Evolutionary conservation across 1,140 invertebrate species (phyloP).

Genomic region (Rhagoletis pomonella): DNA sequence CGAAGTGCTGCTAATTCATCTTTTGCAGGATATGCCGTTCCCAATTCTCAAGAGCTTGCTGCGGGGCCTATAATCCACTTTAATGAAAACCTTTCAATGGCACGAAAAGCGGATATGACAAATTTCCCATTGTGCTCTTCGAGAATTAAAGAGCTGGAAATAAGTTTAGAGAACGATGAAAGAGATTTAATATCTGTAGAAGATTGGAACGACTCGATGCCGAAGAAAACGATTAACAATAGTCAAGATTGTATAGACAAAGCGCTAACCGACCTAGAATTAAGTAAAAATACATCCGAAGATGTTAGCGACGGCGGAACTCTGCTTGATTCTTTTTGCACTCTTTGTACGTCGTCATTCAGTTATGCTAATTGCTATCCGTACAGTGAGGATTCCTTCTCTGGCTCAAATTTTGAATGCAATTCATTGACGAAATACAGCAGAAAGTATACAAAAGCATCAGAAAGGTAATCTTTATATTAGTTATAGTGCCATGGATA

Average conservation of each 20-base stretch:
- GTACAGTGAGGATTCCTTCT: conserved; percentile 69
- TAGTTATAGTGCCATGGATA: too few species aligned
- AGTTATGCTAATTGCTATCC: conserved; percentile 72
- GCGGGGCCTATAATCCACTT: conserved; percentile 68
- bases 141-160: conserved; percentile 62
- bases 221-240: not conserved
- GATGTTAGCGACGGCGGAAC: conserved; percentile 60
- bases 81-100: conserved; percentile 73
- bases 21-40: too few species aligned
- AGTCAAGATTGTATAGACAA: conserved; percentile 14
- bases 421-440: conserved; percentile 55
- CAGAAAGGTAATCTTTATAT: conserved; percentile 28
- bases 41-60: not conserved
- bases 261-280: too few species aligned
- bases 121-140: conserved; percentile 66
- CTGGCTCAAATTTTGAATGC: conserved; percentile 69
- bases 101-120: conserved; percentile 67
- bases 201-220: conserved; percentile 59
- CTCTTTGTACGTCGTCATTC: conserved; percentile 71
- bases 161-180: conserved; percentile 59
- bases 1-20: conserved; percentile 65
- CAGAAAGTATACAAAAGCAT: conserved; percentile 57
- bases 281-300: not conserved
- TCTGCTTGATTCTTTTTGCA: conserved; percentile 71
- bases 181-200: conserved; percentile 70